These are phyloP conservation scores for Melanotaenia maccullochi DNA, from an alignment of 2,797 vertebrate genomes.

Conservation along the genomic window DNA sequence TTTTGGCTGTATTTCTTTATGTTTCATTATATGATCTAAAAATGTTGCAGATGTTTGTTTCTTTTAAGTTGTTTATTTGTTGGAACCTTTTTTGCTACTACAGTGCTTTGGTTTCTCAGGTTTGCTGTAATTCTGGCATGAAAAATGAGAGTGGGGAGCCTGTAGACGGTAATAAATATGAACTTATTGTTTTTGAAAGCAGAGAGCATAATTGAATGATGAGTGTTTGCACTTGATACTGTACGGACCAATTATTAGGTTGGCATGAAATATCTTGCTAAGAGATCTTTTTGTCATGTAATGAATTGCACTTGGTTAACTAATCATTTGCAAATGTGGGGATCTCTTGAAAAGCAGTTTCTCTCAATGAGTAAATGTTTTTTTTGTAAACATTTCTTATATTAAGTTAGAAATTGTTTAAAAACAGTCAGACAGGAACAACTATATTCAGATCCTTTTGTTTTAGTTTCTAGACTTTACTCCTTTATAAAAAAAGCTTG, in stretches of 20 bases:
- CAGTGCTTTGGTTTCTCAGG: not conserved
- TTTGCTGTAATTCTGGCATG: not conserved
- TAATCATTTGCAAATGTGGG: not conserved
- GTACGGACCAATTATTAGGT: slow-evolving; percentile 1
- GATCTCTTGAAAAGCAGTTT: not conserved
- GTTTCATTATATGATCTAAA: not conserved
- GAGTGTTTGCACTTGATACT: slow-evolving; percentile 12
- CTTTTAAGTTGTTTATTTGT: not conserved
- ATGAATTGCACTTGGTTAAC: not conserved
- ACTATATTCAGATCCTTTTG: not conserved
- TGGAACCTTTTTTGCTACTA: slow-evolving; percentile 9
- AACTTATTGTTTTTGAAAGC: slow-evolving; percentile 11
- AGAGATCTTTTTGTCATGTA: slow-evolving; percentile 9
- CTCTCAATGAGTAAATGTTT: not conserved
- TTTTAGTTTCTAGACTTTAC: slow-evolving; percentile 4
- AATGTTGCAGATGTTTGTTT: slow-evolving; percentile 3
- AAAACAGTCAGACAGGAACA: not conserved
- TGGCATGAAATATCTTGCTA: not conserved
- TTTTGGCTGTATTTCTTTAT: not conserved
- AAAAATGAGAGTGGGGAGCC: slow-evolving; percentile 6
- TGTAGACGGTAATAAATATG: not conserved
- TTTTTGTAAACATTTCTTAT: not conserved
- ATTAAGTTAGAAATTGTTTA: not conserved
- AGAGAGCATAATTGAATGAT: slow-evolving; percentile 13
- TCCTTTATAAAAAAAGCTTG: not conserved